A percentile compares a stretch with the other conserved stretches of the same genome.
Conservation (phyloP, 1,140 invertebrate species). For the Myzus persicae region DNA sequence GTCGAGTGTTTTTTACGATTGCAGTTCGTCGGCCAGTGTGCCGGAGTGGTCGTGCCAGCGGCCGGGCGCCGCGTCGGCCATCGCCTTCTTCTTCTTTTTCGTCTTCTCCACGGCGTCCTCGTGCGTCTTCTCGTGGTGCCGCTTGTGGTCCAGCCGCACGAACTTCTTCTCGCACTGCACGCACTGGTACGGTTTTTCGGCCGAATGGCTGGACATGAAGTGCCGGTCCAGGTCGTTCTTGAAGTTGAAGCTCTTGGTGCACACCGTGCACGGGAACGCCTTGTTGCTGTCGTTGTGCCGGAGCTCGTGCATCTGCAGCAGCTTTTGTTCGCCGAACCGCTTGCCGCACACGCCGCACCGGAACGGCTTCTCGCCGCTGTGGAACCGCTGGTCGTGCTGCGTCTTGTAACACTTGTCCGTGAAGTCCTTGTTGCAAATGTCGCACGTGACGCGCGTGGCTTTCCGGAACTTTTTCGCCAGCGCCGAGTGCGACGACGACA, state of each 20-base stretch:
- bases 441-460: conserved; percentile 66
- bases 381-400: conserved; percentile 89
- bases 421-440: conserved; percentile 84
- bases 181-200: conserved; percentile 80
- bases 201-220: conserved; percentile 78
- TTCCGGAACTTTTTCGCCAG: conserved; percentile 43
- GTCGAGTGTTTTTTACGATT: neutral
- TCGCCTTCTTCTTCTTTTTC: conserved; percentile 36
- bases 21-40: neutral
- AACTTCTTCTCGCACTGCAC: conserved; percentile 86
- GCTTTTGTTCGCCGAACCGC: conserved; percentile 74
- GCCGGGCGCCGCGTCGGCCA: neutral
- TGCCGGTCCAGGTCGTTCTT: conserved; percentile 91
- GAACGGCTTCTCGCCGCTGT: conserved; percentile 83
- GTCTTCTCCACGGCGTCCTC: conserved; percentile 64
- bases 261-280: conserved; percentile 86
- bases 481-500: conserved; percentile 26
- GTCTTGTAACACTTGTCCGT: conserved; percentile 87
- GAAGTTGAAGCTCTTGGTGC: conserved; percentile 89
- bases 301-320: conserved; percentile 74
- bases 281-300: conserved; percentile 82
- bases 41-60: neutral
- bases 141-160: conserved; percentile 91
- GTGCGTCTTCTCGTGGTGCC: conserved; percentile 91
- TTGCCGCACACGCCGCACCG: conserved; percentile 87